A percentile compares a stretch with the other conserved stretches of the same genome.
phyloP scores from a whole-genome alignment of 2,113 vertebrate genomes.

The Notothenia coriiceps region DNA sequence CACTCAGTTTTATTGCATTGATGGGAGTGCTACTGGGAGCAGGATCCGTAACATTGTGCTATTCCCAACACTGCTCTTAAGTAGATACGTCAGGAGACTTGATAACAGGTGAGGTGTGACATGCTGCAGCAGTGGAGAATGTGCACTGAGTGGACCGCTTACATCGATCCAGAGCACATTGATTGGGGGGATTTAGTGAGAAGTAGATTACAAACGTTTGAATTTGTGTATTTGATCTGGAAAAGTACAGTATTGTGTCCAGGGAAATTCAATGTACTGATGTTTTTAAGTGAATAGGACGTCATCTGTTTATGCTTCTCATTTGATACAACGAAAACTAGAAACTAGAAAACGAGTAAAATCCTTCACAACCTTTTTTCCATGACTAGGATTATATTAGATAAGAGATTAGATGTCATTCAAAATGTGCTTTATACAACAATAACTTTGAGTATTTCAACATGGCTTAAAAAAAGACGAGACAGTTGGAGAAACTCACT shows the following conservation, averaged over 20 bases:
- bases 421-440: no score
- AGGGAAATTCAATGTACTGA: background rate
- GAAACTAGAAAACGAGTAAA: no score
- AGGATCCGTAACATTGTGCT: slow-evolving; percentile 23
- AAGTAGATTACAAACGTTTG: slow-evolving; percentile 3
- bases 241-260: background rate
- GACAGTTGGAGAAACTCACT: no score
- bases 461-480: no score
- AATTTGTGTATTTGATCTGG: slow-evolving; percentile 17
- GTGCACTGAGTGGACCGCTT: slow-evolving; percentile 34
- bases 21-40: slow-evolving; percentile 21
- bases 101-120: slow-evolving; percentile 48
- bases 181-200: background rate
- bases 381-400: no score
- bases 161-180: slow-evolving; percentile 32
- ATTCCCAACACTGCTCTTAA: slow-evolving; percentile 19
- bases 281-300: no score
- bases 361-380: no score
- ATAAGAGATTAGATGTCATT: no score
- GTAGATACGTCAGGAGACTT: slow-evolving; percentile 5
- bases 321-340: no score
- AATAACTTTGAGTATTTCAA: no score
- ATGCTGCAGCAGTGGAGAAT: slow-evolving; percentile 24
- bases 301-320: no score
- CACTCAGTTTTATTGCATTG: slow-evolving; percentile 22